phyloP scores from a whole-genome alignment of 2,113 vertebrate species.

The Datnioides undecimradiatus region DNA sequence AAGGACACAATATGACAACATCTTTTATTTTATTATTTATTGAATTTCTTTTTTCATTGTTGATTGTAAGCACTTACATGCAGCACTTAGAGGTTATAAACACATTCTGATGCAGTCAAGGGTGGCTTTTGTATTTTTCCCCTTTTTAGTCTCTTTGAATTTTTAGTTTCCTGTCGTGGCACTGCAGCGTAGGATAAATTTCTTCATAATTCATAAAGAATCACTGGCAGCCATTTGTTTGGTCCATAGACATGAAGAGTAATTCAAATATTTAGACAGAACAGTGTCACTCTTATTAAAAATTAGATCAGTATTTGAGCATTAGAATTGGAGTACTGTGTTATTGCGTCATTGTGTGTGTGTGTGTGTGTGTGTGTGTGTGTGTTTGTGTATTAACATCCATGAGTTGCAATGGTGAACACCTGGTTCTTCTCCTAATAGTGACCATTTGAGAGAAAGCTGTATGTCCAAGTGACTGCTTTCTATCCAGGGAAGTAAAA shows the following conservation, averaged over 20 bases:
- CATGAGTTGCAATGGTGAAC: slow-evolving; percentile 21
- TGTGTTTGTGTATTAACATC: not conserved
- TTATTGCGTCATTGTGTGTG: not conserved
- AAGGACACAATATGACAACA: not conserved
- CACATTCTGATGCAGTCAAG: not conserved
- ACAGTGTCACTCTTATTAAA: not conserved
- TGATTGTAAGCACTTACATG: not conserved
- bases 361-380: not conserved
- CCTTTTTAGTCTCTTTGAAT: not conserved
- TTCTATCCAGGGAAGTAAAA: slow-evolving; percentile 72
- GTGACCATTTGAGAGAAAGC: slow-evolving; percentile 36
- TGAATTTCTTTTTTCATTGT: not conserved
- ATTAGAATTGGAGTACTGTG: not conserved
- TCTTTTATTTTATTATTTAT: not conserved
- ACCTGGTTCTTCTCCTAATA: slow-evolving; percentile 7
- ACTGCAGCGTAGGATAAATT: not conserved
- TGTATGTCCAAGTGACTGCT: slow-evolving; percentile 43
- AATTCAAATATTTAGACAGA: not conserved
- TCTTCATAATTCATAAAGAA: not conserved
- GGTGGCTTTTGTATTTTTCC: not conserved
- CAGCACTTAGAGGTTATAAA: not conserved
- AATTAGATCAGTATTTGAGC: not conserved
- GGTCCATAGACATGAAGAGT: not conserved
- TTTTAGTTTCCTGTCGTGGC: not conserved
- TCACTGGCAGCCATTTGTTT: not conserved